These are phyloP conservation scores for Scaptomyza cyrtandrae DNA, from an alignment of 2,888 invertebrate species.

Conservation along the genomic window DNA sequence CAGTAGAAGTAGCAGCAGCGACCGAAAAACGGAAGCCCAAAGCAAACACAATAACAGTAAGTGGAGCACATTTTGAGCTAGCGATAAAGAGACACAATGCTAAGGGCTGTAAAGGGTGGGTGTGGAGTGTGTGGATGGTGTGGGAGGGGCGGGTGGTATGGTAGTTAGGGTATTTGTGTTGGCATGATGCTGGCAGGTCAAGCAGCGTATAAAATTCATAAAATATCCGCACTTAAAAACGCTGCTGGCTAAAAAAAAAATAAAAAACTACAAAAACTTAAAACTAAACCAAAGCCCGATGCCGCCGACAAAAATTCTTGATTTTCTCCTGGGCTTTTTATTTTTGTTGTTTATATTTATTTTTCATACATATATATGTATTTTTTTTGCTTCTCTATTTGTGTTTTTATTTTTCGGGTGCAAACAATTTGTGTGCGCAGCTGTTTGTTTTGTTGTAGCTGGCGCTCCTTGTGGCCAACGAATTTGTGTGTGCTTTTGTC, in stretches of 20 bases:
- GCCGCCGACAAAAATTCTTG: conserved; percentile 21
- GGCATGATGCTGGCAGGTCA: conserved; percentile 60
- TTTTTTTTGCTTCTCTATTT: conserved; percentile 31
- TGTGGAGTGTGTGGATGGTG: neutral
- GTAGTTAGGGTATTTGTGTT: conserved; percentile 11
- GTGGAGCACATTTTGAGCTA: conserved; percentile 52
- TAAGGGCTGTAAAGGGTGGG: neutral
- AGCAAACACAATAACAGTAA: conserved; percentile 70
- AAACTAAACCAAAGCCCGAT: conserved; percentile 36
- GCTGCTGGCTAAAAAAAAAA: conserved; percentile 40
- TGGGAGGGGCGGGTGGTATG: neutral
- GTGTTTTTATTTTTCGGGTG: conserved; percentile 29
- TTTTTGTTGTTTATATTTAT: conserved; percentile 20
- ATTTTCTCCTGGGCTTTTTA: conserved; percentile 10
- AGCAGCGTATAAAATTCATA: conserved; percentile 77
- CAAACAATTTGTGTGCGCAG: conserved; percentile 38
- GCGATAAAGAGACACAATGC: conserved; percentile 30
- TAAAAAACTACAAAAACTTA: conserved; percentile 51
- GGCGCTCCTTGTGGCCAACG: conserved; percentile 32
- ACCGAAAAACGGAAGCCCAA: conserved; percentile 56
- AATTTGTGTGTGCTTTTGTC: conserved; percentile 65
- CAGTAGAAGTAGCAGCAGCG: conserved; percentile 2
- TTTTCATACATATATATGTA: conserved; percentile 9
- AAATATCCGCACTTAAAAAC: conserved; percentile 77
- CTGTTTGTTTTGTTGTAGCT: conserved; percentile 9